phyloP scores from a whole-genome alignment of 2,888 invertebrate species.

The Lepidochrysops patricia region DNA sequence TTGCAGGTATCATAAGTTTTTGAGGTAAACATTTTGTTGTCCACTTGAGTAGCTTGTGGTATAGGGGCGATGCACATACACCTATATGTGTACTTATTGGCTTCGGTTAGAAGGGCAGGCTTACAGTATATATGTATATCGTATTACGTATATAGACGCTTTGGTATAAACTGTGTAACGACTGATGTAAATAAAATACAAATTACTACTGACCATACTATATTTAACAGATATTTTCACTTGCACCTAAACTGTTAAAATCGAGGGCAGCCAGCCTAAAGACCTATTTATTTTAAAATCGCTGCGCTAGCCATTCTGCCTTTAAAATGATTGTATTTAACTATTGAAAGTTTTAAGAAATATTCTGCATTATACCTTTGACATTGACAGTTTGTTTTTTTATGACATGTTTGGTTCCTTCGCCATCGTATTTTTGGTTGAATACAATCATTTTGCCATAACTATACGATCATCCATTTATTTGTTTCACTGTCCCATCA shows the following conservation, averaged over 20 bases:
- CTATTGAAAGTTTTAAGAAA: not conserved
- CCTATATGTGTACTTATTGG: constrained; percentile 12
- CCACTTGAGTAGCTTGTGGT: constrained; percentile 13
- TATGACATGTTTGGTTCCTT: constrained; percentile 10
- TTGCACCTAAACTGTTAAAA: constrained; percentile 10
- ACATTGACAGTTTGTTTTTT: constrained; percentile 15
- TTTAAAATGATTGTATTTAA: constrained; percentile 29
- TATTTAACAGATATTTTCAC: constrained; percentile 1
- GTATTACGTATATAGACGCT: not conserved
- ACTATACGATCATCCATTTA: constrained; percentile 22
- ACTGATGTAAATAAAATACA: not conserved
- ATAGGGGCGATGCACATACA: constrained; percentile 11
- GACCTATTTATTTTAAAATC: constrained; percentile 19
- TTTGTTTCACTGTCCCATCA: constrained; percentile 21
- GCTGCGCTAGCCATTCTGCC: constrained; percentile 57
- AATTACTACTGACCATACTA: not conserved
- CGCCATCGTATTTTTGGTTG: constrained; percentile 10
- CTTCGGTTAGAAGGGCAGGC: constrained; percentile 8
- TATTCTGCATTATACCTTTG: not conserved
- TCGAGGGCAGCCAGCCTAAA: constrained; percentile 67
- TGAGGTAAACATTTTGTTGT: constrained; percentile 14
- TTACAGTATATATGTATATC: constrained; percentile 3
- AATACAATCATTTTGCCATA: constrained; percentile 25
- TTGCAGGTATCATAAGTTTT: constrained; percentile 18
- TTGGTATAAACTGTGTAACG: not conserved